Evolutionary conservation across 2,797 vertebrate species (phyloP), one percentile per base, ranked within the genome.

Genomic region (Crax fasciolata): DNA sequence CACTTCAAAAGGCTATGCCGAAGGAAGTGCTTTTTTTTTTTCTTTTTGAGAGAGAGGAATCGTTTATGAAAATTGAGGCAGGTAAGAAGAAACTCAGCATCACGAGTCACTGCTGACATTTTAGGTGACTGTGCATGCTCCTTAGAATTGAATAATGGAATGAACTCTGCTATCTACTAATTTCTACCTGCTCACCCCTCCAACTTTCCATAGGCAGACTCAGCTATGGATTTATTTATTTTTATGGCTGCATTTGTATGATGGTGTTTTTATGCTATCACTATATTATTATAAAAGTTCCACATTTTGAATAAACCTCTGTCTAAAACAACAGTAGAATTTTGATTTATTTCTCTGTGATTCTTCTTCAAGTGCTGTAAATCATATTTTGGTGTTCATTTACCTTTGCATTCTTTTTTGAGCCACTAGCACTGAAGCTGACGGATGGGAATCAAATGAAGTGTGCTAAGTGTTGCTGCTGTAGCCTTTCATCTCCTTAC

Each of bases 371-470:
- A 98, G 96, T 92, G 96, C 94, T 85, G 93, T 96, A 98, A 98
- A 98, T 98, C 97, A 97, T 97, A 97, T 96, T 95, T 93, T 97
- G 90, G 59, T 97, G 87, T 97, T 98, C 98, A 98, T 98, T 98
- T 99, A 98, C 98, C 96, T 97, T 91, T 96, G 93, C 95, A 96
- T 98, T 98, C 97, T 97, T 93, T 92, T 98, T 97, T 96, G 96
- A 98, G 98, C 97, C 97, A 98, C 95, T 92, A 96, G 98, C 92
- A 86, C 97, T 95, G 95, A 98, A 97, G 88, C 98, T 99, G 98
- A 99, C 59, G 96, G 97, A 99, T 98, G 98, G 97, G 98, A 98
- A 98, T 98, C 98, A 98, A 98, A 99, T 99, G 98, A 98, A 98
- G 98, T 98, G 98, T 98, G 97, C 97, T 98, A 98, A 98, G 98